Conservation (phyloP, 2,888 invertebrate genomes). For the Notodonta dromedarius region DNA sequence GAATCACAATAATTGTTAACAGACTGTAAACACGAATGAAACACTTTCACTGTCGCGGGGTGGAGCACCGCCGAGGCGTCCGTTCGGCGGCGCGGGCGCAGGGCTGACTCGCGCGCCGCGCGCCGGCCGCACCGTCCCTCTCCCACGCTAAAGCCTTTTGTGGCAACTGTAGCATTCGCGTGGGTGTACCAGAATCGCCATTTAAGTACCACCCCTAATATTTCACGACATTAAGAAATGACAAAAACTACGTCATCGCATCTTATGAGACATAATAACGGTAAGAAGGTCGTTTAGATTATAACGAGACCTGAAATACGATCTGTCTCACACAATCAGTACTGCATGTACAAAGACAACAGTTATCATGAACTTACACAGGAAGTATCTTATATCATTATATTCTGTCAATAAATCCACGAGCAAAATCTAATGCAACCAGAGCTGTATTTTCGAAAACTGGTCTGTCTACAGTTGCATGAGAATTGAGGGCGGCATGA, state of each 20-base stretch:
- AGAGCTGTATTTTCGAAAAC: slow-evolving; percentile 49
- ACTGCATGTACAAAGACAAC: slow-evolving; percentile 13
- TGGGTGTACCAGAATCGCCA: slow-evolving; percentile 74
- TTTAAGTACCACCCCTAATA: slow-evolving; percentile 67
- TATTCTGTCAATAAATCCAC: not conserved
- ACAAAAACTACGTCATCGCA: slow-evolving; percentile 16
- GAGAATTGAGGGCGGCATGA: slow-evolving; percentile 56
- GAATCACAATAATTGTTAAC: slow-evolving; percentile 40
- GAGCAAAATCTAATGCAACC: slow-evolving; percentile 21
- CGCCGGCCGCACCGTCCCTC: slow-evolving; percentile 52
- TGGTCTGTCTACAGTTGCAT: slow-evolving; percentile 49
- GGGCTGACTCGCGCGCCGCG: slow-evolving; percentile 69
- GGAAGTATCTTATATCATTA: too few relatives aligned
- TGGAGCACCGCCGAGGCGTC: slow-evolving; percentile 56
- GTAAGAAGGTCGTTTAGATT: slow-evolving; percentile 20
- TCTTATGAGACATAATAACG: slow-evolving; percentile 17
- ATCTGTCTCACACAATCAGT: slow-evolving; percentile 8
- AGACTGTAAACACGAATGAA: slow-evolving; percentile 48
- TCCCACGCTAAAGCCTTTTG: slow-evolving; percentile 60
- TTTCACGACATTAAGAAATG: slow-evolving; percentile 26
- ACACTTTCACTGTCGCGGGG: slow-evolving; percentile 71
- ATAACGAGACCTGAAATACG: slow-evolving; percentile 8
- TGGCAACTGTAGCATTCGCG: slow-evolving; percentile 62
- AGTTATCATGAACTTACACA: slow-evolving; percentile 5
- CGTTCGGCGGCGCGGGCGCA: slow-evolving; percentile 68